A percentile compares a stretch with the other conserved stretches of the same genome.
Conservation (phyloP, 1,140 invertebrate species). For the Mylabris phalerata region DNA sequence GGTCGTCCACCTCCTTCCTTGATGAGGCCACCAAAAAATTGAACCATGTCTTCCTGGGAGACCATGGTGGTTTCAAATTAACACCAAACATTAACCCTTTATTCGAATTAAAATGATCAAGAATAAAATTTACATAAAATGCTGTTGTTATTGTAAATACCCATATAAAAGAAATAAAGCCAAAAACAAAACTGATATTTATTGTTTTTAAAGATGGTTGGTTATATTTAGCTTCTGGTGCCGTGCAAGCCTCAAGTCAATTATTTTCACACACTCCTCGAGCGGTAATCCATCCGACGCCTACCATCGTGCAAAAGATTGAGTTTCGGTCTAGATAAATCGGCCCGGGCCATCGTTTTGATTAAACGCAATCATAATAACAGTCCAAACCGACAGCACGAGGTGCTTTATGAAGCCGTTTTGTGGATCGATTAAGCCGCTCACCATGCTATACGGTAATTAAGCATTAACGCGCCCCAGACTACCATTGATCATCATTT, state of each 20-base stretch:
- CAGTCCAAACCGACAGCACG: slow-evolving; percentile 8
- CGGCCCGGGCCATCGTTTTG: slow-evolving; percentile 11
- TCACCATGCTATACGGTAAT: slow-evolving; percentile 5
- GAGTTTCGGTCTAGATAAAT: slow-evolving; percentile 7
- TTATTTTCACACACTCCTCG: too few species aligned
- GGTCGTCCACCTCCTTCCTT: slow-evolving; percentile 19
- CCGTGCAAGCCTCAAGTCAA: too few species aligned
- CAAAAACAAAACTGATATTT: too few species aligned
- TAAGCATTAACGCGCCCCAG: slow-evolving; percentile 4
- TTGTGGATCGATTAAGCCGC: slow-evolving; percentile 9
- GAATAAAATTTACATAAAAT: too few species aligned
- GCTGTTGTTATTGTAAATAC: too few species aligned
- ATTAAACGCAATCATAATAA: slow-evolving; percentile 16
- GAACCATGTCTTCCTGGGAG: slow-evolving; percentile 8
- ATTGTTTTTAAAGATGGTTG: too few species aligned
- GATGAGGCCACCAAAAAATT: slow-evolving; percentile 22
- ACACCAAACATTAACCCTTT: too few species aligned
- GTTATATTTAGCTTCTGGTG: too few species aligned
- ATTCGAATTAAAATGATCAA: too few species aligned
- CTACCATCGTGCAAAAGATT: neutral
- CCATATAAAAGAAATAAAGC: too few species aligned
- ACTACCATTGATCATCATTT: too few species aligned
- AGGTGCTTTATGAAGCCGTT: slow-evolving; percentile 14
- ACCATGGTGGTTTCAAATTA: too few species aligned
- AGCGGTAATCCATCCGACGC: neutral